These are phyloP conservation scores for Drosophila lowei DNA, from an alignment of 1,140 invertebrate species.

Conservation along the genomic window DNA sequence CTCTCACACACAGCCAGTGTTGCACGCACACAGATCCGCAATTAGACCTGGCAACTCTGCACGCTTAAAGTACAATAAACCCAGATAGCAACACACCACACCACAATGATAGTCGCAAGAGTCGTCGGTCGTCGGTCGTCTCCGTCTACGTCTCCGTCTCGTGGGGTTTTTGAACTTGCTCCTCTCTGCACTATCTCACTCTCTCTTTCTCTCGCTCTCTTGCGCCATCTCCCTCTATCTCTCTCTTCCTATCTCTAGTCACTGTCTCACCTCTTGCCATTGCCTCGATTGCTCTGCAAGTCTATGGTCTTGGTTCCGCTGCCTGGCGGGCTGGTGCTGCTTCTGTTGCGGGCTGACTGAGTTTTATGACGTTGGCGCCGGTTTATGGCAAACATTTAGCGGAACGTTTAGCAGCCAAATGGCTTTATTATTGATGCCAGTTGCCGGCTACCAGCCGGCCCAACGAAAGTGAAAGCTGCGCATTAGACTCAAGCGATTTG, in stretches of 20 bases:
- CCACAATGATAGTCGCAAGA: slow-evolving; percentile 32
- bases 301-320: neutral
- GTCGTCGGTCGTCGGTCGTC: no score
- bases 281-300: neutral
- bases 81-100: slow-evolving; percentile 60
- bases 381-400: slow-evolving; percentile 76
- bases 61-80: slow-evolving; percentile 76
- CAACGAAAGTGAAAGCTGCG: slow-evolving; percentile 63
- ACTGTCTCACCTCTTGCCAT: no score
- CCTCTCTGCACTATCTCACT: slow-evolving; percentile 17
- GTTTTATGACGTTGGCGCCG: slow-evolving; percentile 63
- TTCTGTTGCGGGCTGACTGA: slow-evolving; percentile 27
- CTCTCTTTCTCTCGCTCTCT: neutral
- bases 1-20: slow-evolving; percentile 8
- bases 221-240: slow-evolving; percentile 4
- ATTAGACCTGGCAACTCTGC: slow-evolving; percentile 65
- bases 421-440: slow-evolving; percentile 69
- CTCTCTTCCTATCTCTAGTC: neutral
- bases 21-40: slow-evolving; percentile 43
- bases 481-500: slow-evolving; percentile 28
- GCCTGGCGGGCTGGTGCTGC: slow-evolving; percentile 3
- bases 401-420: slow-evolving; percentile 69
- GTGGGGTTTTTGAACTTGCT: slow-evolving; percentile 77
- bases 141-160: slow-evolving; percentile 3
- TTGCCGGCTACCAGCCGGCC: slow-evolving; percentile 15